Percentiles rank a stretch among this genome's conserved stretches.
Evolutionary conservation across 2,113 vertebrate species (phyloP).

Genomic region (Coturnix japonica): DNA sequence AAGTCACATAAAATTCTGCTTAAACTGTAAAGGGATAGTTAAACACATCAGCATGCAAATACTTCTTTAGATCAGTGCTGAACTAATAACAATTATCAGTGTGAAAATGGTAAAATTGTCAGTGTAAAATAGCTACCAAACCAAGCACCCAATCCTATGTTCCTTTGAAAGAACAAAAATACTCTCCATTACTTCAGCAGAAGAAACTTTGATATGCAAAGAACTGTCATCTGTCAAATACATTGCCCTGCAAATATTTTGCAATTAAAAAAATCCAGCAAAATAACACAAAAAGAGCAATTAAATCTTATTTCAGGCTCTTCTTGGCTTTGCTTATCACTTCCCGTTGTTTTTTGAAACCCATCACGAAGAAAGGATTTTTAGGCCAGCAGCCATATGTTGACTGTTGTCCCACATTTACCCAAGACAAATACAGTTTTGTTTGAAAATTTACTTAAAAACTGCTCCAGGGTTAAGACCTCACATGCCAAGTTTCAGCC

Average conservation of each 20-base stretch:
- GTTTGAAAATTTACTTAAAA: slow-evolving; percentile 73
- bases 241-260: background rate
- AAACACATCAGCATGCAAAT: background rate
- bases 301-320: background rate
- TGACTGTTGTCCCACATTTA: slow-evolving; percentile 10
- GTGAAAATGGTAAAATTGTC: background rate
- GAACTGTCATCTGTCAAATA: background rate
- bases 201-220: background rate
- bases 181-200: background rate
- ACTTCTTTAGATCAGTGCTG: background rate
- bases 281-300: background rate
- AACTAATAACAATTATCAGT: background rate
- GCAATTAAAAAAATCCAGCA: background rate
- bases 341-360: background rate
- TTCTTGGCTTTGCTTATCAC: background rate
- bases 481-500: slow-evolving; percentile 74
- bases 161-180: background rate
- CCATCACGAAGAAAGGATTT: background rate
- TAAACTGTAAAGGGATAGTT: background rate
- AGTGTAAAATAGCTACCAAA: background rate
- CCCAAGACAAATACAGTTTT: slow-evolving; percentile 54
- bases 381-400: background rate
- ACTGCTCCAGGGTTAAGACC: slow-evolving; percentile 77
- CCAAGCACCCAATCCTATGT: background rate
- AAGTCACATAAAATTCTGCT: background rate